Conservation (phyloP, 2,113 vertebrate genomes). For the Chroicocephalus ridibundus region DNA sequence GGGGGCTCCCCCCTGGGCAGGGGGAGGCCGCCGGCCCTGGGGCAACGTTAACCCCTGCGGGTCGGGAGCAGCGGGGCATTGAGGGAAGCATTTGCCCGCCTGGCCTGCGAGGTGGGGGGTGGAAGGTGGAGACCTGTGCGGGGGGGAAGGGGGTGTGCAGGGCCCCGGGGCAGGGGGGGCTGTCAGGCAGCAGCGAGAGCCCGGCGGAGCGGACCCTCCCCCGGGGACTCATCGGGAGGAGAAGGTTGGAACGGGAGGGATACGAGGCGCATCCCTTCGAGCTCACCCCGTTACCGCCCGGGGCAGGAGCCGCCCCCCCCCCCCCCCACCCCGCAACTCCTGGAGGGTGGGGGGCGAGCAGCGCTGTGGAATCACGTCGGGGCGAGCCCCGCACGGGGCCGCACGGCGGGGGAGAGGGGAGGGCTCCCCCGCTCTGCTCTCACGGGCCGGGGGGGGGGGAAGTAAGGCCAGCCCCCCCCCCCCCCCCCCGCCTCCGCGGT, state of each 20-base stretch:
- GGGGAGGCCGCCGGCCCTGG: too few species aligned
- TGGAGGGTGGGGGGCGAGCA: not conserved
- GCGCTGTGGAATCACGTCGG: not conserved
- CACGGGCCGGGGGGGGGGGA: too few species aligned
- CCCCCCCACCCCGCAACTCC: not conserved
- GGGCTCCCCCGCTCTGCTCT: not conserved
- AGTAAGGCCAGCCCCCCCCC: not conserved
- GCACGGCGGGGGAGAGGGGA: not conserved
- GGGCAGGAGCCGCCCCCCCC: not conserved
- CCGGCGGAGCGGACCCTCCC: accelerated
- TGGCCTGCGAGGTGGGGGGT: not conserved
- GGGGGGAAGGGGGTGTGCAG: not conserved
- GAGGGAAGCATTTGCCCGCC: not conserved
- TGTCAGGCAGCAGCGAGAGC: not conserved
- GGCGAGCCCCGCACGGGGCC: not conserved
- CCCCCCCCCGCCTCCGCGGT: not conserved
- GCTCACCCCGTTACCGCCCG: not conserved
- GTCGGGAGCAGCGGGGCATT: not conserved
- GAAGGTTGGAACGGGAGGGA: not conserved
- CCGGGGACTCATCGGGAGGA: not conserved
- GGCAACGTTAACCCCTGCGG: not conserved
- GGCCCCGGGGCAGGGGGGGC: too few species aligned
- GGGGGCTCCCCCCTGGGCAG: not conserved
- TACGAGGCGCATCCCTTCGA: accelerated
- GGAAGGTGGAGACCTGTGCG: accelerated